A percentile compares a stretch with the other conserved stretches of the same genome.
These are phyloP conservation scores for Caenorhabditis tropicalis DNA, from an alignment of 1,140 invertebrate genomes.

Conservation along the genomic window DNA sequence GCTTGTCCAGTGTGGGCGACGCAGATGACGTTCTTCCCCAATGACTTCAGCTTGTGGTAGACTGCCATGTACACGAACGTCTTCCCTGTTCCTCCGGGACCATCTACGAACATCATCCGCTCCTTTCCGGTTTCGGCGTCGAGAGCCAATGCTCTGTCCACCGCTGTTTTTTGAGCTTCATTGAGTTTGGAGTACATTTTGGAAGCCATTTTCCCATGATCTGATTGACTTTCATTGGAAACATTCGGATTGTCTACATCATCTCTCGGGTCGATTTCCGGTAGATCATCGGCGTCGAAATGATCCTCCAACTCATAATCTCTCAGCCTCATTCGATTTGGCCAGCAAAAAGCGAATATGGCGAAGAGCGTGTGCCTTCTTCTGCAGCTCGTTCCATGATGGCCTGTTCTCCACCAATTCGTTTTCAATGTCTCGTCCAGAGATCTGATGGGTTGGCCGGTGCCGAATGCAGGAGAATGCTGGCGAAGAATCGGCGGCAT, in stretches of 20 bases:
- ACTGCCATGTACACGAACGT: background rate
- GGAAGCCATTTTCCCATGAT: background rate
- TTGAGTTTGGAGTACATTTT: background rate
- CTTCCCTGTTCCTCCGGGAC: background rate
- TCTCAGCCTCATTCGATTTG: background rate
- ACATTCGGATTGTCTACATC: background rate
- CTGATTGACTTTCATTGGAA: background rate
- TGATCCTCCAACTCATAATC: background rate
- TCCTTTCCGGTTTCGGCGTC: background rate
- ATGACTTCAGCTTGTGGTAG: background rate
- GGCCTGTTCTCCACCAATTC: background rate
- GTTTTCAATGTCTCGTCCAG: background rate
- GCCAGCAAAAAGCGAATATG: background rate
- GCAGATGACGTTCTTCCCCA: constrained; percentile 46
- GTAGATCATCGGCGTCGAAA: background rate
- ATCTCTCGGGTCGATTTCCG: background rate
- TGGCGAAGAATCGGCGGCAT: background rate
- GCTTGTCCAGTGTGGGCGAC: constrained; percentile 66
- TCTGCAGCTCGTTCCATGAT: background rate
- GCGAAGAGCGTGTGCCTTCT: background rate
- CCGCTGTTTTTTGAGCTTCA: background rate
- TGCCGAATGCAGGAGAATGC: background rate
- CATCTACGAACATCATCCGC: background rate
- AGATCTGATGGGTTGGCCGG: background rate
- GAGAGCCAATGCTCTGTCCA: background rate